phyloP scores from a whole-genome alignment of 1,140 invertebrate genomes.

The Temnothorax longispinosus region DNA sequence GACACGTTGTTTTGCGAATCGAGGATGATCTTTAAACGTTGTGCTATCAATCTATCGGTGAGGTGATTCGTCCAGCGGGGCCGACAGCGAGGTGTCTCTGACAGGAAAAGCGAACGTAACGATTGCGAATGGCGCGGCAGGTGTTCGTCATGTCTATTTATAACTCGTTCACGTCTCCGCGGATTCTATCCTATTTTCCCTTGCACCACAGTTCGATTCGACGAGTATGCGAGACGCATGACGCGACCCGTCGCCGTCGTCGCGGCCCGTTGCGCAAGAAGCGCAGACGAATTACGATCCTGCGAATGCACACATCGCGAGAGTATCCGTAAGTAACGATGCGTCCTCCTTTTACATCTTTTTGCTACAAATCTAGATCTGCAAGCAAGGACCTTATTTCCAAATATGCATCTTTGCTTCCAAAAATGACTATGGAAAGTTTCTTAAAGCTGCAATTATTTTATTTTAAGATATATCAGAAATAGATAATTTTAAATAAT shows the following conservation, averaged over 20 bases:
- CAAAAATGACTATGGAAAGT: background rate
- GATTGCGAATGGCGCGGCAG: constrained; percentile 81
- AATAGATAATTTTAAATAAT: background rate
- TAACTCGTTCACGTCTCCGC: constrained; percentile 82
- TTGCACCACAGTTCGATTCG: constrained; percentile 59
- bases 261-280: constrained; percentile 12
- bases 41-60: background rate
- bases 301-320: background rate
- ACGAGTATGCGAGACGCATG: constrained; percentile 67
- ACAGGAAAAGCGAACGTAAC: constrained; percentile 60
- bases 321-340: background rate
- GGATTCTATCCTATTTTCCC: constrained; percentile 77
- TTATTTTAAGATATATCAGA: background rate
- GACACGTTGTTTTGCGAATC: background rate
- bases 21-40: background rate
- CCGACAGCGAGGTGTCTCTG: constrained; percentile 22
- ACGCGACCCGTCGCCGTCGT: background rate
- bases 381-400: background rate
- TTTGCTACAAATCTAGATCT: background rate
- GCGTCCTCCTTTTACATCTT: background rate
- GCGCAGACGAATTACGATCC: constrained; percentile 10
- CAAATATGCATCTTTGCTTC: background rate
- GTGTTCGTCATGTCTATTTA: constrained; percentile 84
- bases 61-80: background rate
- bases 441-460: background rate